Evolutionary conservation across 2,113 vertebrate species (phyloP).

Genomic region (Catharus minimus): DNA sequence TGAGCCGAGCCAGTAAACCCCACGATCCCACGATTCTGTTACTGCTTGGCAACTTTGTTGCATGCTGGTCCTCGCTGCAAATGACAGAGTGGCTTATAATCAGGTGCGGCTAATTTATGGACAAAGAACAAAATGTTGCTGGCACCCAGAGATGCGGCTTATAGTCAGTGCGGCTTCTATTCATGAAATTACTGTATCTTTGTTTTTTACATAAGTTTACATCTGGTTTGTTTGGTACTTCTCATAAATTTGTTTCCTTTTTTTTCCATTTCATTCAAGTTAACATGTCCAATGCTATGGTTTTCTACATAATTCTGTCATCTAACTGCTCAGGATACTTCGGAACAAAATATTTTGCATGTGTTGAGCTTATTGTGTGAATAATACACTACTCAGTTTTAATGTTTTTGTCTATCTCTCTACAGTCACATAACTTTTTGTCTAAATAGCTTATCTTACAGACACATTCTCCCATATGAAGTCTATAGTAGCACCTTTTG

Average conservation of each 20-base stretch:
- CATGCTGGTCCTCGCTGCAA: too few relatives aligned
- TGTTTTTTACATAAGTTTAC: not conserved
- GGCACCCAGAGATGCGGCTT: too few relatives aligned
- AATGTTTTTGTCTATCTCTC: fast-evolving
- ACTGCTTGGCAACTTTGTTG: too few relatives aligned
- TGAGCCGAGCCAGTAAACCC: too few relatives aligned
- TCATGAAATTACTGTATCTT: not conserved
- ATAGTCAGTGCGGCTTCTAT: too few relatives aligned
- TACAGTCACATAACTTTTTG: not conserved
- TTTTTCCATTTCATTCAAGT: not conserved
- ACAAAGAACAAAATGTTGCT: too few relatives aligned
- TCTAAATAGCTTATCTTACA: not conserved
- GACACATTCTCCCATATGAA: not conserved
- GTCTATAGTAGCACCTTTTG: not conserved
- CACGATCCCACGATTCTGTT: too few relatives aligned
- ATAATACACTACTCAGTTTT: not conserved
- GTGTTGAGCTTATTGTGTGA: not conserved
- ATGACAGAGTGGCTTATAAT: too few relatives aligned
- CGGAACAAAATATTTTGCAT: not conserved
- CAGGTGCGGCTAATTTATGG: too few relatives aligned
- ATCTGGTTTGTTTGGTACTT: not conserved
- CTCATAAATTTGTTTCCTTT: not conserved
- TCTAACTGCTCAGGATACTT: not conserved
- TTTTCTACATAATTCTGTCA: not conserved
- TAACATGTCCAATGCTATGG: fast-evolving